Percentiles rank a stretch among this genome's conserved stretches.
Evolutionary conservation across 2,113 vertebrate genomes (phyloP).

Genomic region (Lates calcarifer): DNA sequence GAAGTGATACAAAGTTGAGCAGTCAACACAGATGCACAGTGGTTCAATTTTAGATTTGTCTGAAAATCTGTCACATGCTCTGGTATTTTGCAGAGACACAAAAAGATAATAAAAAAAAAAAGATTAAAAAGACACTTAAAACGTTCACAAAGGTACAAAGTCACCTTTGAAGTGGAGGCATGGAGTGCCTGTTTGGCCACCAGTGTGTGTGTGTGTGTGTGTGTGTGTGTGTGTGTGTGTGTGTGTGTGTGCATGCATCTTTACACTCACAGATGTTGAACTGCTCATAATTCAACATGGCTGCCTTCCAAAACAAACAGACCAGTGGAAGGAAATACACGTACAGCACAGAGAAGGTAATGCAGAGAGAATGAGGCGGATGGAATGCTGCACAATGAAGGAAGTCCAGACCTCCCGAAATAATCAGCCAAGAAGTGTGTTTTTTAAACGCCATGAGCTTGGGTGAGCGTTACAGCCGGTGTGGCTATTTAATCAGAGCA

Average conservation of each 20-base stretch:
- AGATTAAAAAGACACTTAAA: constrained; percentile 21
- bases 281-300: constrained; percentile 72
- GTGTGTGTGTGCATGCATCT: background rate
- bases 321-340: constrained; percentile 34
- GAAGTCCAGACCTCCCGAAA: constrained; percentile 22
- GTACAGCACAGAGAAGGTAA: constrained; percentile 13
- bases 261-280: constrained; percentile 60
- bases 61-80: constrained; percentile 14
- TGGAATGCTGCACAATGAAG: background rate
- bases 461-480: constrained; percentile 22
- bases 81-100: constrained; percentile 22
- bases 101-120: background rate
- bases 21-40: background rate
- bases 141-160: constrained; percentile 35
- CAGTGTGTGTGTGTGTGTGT: background rate
- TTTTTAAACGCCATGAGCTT: constrained; percentile 26
- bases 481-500: constrained; percentile 48
- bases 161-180: constrained; percentile 52
- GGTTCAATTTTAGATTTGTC: constrained; percentile 16
- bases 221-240: background rate
- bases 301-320: constrained; percentile 68
- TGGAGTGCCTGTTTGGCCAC: constrained; percentile 41
- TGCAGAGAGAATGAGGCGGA: constrained; percentile 13
- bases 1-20: background rate
- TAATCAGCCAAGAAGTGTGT: constrained; percentile 23